Base-by-base conservation (phyloP, 1,140 invertebrate species). In the Pseudachorutes palmiensis region DNA sequence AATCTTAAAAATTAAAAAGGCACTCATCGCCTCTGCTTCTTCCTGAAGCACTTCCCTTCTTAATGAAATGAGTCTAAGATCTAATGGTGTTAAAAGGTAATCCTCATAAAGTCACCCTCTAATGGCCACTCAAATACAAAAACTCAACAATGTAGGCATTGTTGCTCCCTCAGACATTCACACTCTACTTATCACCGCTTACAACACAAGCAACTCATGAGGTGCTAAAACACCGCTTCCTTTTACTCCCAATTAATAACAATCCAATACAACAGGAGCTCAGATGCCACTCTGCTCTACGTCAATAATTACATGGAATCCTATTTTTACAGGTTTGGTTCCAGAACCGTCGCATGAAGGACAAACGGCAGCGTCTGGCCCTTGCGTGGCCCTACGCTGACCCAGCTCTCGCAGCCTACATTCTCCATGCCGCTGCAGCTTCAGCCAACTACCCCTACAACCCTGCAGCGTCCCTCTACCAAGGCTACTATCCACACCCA, bases 311-410 rank as follows among this genome's bases (percentile, higher is more conserved):
- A 58, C 5, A 12, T 29, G 9, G 5, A 24, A 58, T 32, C 33
- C 63, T 64, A 33, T 16, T 68, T 74, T 80, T 78, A 1, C 81
- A 94, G 92, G 94, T 98, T 1, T 98, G 96, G 96, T 98, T 98
- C 77, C 96, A 98, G 84, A 98, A 98, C 75, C 84, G 96, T 16
- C 83, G 96, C n/a, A 98, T 98, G 96, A 98, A 98, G 77, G 94
- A 98, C 80, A 98, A 98, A 75, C 83, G 95, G 0, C 94, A 98
- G 77, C 79, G 92, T 9, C 88, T 97, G 79, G 90, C 94, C 0
- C 84, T 97, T 60, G 86, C 91, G 0, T 97, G 94, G 94, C 94
- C 95, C 0, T 94, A 96, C 77, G 88, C 90, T 0, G 94, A 97
- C 75, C 93, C 93, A 2, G 85, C 90, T 0, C 85, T 97, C 68